These are phyloP conservation scores for Microcebus ravelobensis DNA, from an alignment of 2,113 vertebrate genomes.

Conservation along the genomic window DNA sequence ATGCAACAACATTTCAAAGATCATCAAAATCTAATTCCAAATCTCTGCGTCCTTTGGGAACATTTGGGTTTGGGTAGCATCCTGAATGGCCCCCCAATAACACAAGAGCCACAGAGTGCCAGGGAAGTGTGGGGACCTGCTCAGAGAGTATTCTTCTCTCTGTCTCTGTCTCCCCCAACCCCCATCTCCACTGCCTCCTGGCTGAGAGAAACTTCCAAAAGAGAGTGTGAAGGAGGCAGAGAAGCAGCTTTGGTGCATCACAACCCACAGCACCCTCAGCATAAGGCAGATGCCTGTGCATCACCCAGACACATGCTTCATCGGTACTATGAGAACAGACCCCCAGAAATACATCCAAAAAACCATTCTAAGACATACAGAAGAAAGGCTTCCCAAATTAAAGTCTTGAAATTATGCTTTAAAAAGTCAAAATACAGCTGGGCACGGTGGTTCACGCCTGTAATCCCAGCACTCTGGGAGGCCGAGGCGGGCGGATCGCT, in stretches of 20 bases:
- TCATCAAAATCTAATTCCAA: background rate
- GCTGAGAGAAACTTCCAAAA: conserved; percentile 12
- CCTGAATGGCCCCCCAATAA: background rate
- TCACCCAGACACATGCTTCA: fast-evolving
- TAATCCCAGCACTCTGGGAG: too few relatives aligned
- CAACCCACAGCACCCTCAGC: background rate
- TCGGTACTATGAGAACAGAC: background rate
- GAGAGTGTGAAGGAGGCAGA: background rate
- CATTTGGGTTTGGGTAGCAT: background rate
- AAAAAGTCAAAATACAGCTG: background rate
- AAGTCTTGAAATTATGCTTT: background rate
- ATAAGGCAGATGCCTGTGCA: background rate
- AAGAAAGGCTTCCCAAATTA: background rate
- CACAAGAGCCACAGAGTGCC: background rate
- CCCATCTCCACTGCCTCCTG: background rate
- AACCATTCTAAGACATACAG: background rate
- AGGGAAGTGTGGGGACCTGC: background rate
- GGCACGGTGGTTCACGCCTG: too few relatives aligned
- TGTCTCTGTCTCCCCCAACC: background rate
- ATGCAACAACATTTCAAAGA: background rate
- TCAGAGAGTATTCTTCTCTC: background rate
- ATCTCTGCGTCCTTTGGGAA: background rate
- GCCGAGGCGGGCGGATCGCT: too few relatives aligned
- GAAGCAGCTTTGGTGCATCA: background rate
- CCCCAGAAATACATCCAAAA: background rate